Conservation (phyloP, 1,140 invertebrate species). For the Melanaphis sacchari region DNA sequence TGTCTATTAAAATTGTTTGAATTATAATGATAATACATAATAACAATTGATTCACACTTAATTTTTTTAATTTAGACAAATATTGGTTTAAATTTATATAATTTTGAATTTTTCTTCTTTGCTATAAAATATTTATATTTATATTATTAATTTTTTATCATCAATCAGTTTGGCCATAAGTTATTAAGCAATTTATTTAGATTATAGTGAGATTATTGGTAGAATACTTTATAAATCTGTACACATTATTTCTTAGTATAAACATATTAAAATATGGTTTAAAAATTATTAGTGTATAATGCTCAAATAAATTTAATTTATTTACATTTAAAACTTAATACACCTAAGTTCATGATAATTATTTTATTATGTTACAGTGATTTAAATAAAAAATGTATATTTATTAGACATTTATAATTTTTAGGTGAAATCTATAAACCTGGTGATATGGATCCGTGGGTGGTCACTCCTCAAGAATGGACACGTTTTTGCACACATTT, state of each 20-base stretch:
- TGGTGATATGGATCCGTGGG: constrained; percentile 79
- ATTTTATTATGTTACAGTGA: not conserved
- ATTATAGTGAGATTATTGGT: not conserved
- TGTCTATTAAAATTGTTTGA: too few relatives aligned
- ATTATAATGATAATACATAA: too few relatives aligned
- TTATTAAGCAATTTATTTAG: not conserved
- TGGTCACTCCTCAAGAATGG: constrained; percentile 85
- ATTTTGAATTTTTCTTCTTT: not conserved
- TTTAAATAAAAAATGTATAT: not conserved
- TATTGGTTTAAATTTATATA: too few relatives aligned
- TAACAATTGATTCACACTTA: too few relatives aligned
- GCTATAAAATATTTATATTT: not conserved
- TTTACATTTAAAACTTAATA: not conserved
- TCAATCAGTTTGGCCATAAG: too few relatives aligned
- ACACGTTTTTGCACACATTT: constrained; percentile 92
- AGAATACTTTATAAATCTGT: not conserved
- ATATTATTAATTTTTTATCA: not conserved
- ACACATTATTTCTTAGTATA: not conserved
- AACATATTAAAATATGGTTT: too few relatives aligned
- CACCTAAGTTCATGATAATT: not conserved
- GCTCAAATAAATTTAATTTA: not conserved
- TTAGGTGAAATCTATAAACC: not conserved
- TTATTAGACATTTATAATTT: not conserved
- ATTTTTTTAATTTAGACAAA: too few relatives aligned
- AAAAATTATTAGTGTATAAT: not conserved